A percentile compares a stretch with the other conserved stretches of the same genome.
These are phyloP conservation scores for Ceramica pisi DNA, from an alignment of 2,888 invertebrate genomes.

Conservation along the genomic window DNA sequence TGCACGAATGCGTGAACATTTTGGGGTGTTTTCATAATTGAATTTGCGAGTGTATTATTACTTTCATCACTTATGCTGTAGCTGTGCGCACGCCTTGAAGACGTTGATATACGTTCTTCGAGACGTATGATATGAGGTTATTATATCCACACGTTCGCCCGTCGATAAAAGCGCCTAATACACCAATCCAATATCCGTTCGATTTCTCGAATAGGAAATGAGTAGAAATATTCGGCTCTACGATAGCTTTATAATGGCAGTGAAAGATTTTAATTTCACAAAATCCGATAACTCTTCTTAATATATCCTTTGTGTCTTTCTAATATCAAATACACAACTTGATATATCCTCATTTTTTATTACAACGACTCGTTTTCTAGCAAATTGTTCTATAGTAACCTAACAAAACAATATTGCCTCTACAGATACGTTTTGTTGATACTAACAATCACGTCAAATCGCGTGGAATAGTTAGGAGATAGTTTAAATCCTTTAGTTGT, in stretches of 20 bases:
- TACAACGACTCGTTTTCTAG: too few relatives aligned
- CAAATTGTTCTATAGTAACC: too few relatives aligned
- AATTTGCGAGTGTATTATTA: slow-evolving; percentile 30
- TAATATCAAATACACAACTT: neutral
- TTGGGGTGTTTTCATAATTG: slow-evolving; percentile 20
- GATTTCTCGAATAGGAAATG: slow-evolving; percentile 71
- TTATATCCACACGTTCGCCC: slow-evolving; percentile 62
- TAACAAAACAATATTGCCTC: too few relatives aligned
- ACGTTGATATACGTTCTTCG: slow-evolving; percentile 26
- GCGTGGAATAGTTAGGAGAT: neutral
- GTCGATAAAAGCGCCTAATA: slow-evolving; percentile 73
- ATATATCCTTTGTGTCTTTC: neutral
- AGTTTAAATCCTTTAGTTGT: slow-evolving; percentile 22
- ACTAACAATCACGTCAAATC: neutral
- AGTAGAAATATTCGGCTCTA: slow-evolving; percentile 62
- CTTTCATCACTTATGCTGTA: slow-evolving; percentile 52
- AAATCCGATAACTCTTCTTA: slow-evolving; percentile 13
- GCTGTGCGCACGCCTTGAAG: slow-evolving; percentile 17
- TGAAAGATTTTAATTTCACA: slow-evolving; percentile 22
- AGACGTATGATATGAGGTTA: slow-evolving; percentile 55
- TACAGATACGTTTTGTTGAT: neutral
- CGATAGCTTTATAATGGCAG: slow-evolving; percentile 21
- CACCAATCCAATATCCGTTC: slow-evolving; percentile 77
- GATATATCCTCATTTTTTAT: too few relatives aligned
- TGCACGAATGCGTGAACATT: neutral